Base-by-base conservation (phyloP, 2,113 vertebrate genomes). In the Pedionomus torquatus region DNA sequence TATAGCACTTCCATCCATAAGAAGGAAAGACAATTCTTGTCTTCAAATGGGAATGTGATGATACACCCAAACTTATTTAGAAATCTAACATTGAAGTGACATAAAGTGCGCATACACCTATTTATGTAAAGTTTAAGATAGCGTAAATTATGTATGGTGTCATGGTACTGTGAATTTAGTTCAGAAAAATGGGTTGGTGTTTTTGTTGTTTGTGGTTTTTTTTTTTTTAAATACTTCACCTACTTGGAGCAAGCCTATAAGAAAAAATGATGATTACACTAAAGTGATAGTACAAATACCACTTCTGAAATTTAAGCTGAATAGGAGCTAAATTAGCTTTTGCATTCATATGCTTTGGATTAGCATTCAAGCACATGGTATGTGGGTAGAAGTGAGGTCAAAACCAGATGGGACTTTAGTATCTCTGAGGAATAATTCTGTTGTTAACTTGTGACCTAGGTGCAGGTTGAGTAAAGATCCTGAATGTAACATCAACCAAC, bases 61-160 rank as follows among this genome's bases (percentile, higher is more conserved):
- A 18, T 77, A 35, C 3, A n/a, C 70, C 7, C 17, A 79, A 83
- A 79, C 26, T 82, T 70, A 35, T 3, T 72, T 46, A 3, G 63
- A 80, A 90, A 24, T 5, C 2, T 57, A 30, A 26, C 4, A 10
- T 1, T 35, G 18, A 70, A 71, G 17, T 66, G 37, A 21, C 37
- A 31, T 1, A 0, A 85, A 55, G 12, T 57, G 9, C 5, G 0
- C 3, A 0, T 82, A 74, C 23, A 19, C 4, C 13, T 71, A 13
- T 39, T 16, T 37, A n/a, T 49, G 18, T 82, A 55, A 68, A 52
- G 21, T 5, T 55, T 84, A 54, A 63, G 51, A 24, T 75, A 54
- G 55, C 46, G 6, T 70, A 17, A 51, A 12, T 61, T 75, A 14
- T 0, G 1, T 72, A 28, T 43, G 16, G 7, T 85, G 33, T 86